Conservation (phyloP, 2,113 vertebrate genomes). For the Dascyllus trimaculatus region DNA sequence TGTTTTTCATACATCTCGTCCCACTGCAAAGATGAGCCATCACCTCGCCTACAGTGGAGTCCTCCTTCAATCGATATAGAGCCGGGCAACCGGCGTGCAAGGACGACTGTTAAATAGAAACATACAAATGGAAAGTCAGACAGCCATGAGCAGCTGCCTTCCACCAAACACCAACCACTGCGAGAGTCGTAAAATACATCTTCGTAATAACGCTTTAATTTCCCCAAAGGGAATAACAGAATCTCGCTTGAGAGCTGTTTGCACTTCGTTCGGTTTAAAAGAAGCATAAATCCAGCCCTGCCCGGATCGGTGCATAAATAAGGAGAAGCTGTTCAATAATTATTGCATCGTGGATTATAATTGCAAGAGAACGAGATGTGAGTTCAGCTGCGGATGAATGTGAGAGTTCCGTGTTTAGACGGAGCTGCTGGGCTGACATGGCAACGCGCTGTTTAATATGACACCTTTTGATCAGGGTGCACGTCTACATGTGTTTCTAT, state of each 20-base stretch:
- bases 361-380: neutral
- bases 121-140: neutral
- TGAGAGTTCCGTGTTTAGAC: neutral
- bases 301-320: constrained; percentile 14
- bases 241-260: neutral
- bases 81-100: constrained; percentile 17
- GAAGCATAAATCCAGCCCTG: constrained; percentile 33
- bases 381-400: neutral
- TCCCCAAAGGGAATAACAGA: constrained; percentile 22
- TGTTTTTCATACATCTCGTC: too few relatives aligned
- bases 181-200: constrained; percentile 20
- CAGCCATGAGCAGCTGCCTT: neutral
- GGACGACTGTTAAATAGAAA: neutral
- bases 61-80: constrained; percentile 26
- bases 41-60: neutral
- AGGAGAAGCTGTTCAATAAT: constrained; percentile 4
- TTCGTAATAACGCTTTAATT: constrained; percentile 49
- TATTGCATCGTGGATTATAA: constrained; percentile 5
- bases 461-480: constrained; percentile 3
- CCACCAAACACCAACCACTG: constrained; percentile 1
- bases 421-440: neutral
- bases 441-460: neutral
- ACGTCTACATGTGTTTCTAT: neutral
- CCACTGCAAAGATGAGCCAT: neutral
- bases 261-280: constrained; percentile 32